Base-by-base conservation (phyloP, 2,888 invertebrate species). In the Cybosia mesomella region DNA sequence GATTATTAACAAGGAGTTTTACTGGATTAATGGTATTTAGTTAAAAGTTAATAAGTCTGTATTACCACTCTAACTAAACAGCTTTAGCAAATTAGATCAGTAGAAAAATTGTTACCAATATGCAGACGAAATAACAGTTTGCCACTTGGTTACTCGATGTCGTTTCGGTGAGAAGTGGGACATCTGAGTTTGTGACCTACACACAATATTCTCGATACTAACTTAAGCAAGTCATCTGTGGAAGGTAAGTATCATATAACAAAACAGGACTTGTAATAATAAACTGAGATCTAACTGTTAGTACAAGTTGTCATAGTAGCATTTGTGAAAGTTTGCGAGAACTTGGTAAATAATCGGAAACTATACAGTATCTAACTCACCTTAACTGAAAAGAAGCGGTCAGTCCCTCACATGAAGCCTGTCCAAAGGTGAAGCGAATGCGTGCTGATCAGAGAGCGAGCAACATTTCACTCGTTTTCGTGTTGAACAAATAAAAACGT, bases 391-490 rank as follows among this genome's bases (percentile, higher is more conserved):
- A 77, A 81, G 79, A 84, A 85, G 79, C 81, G 82, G 85, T 85
- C 89, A 91, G 87, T 87, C 87, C 89, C 87, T 90, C 93, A 73
- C 75, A 94, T 94, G 90, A 90, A 93, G 92, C 86, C 79, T 83
- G 83, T 87, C 85, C 88, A 87, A 88, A 85, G 83, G 81, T 82
- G 84, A 87, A 86, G 85, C 82, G 75, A 85, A 81, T 81, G 76
- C 80, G 83, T 81, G 84, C 80, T 79, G 84, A 88, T 93, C 87
- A 93, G 81, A 83, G 80, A 85, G 84, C 85, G 84, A 88, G 90
- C 85, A 88, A 89, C 95, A 95, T 94, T 93, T 94, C 94, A 94
- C 94, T 91, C 82, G 87, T 89, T 89, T 89, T 90, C 88, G 88
- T 89, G 85, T 83, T 87, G 83, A 87, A 87, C 88, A 87, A 89